Evolutionary conservation across 2,797 vertebrate genomes (phyloP).

Genomic region (Sebastes elongatus): DNA sequence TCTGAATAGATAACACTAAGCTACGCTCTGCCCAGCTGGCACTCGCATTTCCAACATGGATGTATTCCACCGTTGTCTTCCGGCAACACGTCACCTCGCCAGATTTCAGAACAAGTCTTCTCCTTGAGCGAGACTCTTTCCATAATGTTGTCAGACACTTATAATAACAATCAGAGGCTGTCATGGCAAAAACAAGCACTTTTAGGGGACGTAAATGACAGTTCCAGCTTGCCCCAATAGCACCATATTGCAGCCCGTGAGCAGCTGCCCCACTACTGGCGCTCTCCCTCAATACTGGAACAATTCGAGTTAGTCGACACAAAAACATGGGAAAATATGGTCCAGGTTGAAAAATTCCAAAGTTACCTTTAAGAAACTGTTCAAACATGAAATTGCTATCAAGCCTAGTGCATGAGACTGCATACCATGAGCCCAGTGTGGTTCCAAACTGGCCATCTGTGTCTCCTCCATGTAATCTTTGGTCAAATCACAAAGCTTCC

Average conservation of each 20-base stretch:
- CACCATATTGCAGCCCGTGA: neutral
- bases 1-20: too few relatives aligned
- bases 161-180: too few relatives aligned
- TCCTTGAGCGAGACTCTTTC: too few relatives aligned
- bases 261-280: neutral
- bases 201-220: too few relatives aligned
- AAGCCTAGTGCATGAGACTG: neutral
- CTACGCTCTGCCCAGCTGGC: too few relatives aligned
- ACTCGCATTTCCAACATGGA: too few relatives aligned
- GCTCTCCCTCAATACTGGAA: neutral
- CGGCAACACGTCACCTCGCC: too few relatives aligned
- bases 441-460: constrained; percentile 82
- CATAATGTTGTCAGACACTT: too few relatives aligned
- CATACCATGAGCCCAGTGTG: constrained; percentile 89
- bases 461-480: constrained; percentile 83
- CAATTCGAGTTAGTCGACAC: neutral
- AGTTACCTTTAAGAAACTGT: constrained; percentile 27
- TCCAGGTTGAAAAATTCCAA: neutral
- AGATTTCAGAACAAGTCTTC: too few relatives aligned
- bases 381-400: neutral
- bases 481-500: constrained; percentile 86
- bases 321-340: neutral
- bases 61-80: too few relatives aligned
- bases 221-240: neutral
- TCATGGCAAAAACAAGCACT: too few relatives aligned